Evolutionary conservation across 37 sponge, comb jelly and placozoan genomes (phyloP).

Genomic region (Beroe ovata): DNA sequence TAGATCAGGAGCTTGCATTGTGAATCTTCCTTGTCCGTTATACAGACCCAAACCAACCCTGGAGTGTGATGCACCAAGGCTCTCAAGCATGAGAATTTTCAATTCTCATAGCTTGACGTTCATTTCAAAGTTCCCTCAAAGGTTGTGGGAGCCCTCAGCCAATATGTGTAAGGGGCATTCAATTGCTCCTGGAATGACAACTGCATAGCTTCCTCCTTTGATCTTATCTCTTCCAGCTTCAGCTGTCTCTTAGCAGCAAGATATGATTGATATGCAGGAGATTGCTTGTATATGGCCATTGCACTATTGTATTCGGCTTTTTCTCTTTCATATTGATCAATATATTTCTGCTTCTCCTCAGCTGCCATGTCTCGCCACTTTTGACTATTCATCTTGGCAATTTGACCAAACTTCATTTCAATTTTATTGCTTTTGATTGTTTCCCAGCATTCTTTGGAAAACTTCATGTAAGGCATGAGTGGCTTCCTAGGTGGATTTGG

Average conservation of each 20-base stretch:
- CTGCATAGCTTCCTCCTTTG: neutral
- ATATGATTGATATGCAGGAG: slow-evolving; percentile 38
- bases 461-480: slow-evolving; percentile 42
- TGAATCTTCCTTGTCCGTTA: too few relatives aligned
- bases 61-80: too few relatives aligned
- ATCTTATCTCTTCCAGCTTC: neutral
- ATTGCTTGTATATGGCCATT: slow-evolving; percentile 17
- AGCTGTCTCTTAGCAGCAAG: slow-evolving; percentile 19
- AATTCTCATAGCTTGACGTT: too few relatives aligned
- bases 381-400: slow-evolving; percentile 30
- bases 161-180: too few relatives aligned
- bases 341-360: slow-evolving; percentile 40
- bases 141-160: too few relatives aligned
- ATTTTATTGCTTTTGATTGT: slow-evolving; percentile 11
- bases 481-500: slow-evolving; percentile 29
- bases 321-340: slow-evolving; percentile 43
- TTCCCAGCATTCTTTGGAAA: slow-evolving; percentile 17
- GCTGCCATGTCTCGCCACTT: slow-evolving; percentile 37
- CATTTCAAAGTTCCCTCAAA: too few relatives aligned
- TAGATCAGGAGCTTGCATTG: too few relatives aligned
- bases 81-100: too few relatives aligned
- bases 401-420: slow-evolving; percentile 8
- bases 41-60: too few relatives aligned
- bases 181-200: slow-evolving; percentile 3
- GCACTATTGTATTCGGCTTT: slow-evolving; percentile 22